These are phyloP conservation scores for Chrysodeixis includens DNA, from an alignment of 2,888 invertebrate species.

Conservation along the genomic window DNA sequence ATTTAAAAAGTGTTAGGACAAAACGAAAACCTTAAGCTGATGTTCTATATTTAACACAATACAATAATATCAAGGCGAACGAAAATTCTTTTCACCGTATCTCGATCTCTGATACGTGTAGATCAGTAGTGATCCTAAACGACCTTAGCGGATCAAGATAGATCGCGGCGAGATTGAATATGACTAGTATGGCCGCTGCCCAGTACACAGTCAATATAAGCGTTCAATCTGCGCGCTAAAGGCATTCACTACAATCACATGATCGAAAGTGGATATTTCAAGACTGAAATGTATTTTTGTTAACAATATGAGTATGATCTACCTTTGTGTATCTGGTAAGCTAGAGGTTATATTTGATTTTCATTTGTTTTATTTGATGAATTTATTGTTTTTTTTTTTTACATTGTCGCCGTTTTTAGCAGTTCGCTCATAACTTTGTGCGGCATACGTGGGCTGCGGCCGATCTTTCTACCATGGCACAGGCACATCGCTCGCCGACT, in stretches of 20 bases:
- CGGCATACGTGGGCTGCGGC: slow-evolving; percentile 9
- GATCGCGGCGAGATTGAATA: slow-evolving; percentile 1
- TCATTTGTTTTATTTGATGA: too few species aligned
- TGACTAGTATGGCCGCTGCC: neutral
- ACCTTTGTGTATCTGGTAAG: too few species aligned
- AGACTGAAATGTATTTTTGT: too few species aligned
- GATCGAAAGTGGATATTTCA: too few species aligned
- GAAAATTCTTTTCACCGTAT: neutral
- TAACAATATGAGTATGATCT: too few species aligned
- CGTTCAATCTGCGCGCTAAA: neutral
- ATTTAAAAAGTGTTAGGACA: too few species aligned
- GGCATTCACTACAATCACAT: neutral
- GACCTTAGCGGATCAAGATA: neutral
- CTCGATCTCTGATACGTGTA: neutral
- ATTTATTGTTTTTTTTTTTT: too few species aligned
- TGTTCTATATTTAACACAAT: too few species aligned
- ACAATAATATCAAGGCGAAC: neutral
- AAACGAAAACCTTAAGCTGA: too few species aligned
- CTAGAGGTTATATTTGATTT: too few species aligned
- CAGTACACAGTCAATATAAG: neutral
- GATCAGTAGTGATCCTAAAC: neutral
- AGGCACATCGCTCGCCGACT: slow-evolving; percentile 50
- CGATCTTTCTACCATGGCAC: slow-evolving; percentile 49
- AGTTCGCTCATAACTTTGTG: slow-evolving; percentile 18
- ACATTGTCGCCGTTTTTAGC: neutral